Conservation (phyloP, 2,797 vertebrate genomes). For the Oreortyx pictus region DNA sequence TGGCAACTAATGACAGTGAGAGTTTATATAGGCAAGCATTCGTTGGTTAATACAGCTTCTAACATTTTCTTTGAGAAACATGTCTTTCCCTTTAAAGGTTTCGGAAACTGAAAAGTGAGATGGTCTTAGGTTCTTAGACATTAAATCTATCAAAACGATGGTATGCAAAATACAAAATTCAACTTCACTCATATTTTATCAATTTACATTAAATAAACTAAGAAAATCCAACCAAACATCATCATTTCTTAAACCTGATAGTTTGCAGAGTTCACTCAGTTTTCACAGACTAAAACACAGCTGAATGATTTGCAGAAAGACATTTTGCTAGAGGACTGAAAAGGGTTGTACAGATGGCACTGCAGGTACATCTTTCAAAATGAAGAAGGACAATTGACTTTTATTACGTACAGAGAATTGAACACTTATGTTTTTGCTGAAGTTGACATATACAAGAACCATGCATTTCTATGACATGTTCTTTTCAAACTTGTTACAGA, state of each 20-base stretch:
- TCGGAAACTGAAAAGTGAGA: neutral
- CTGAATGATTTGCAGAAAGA: neutral
- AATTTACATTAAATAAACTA: neutral
- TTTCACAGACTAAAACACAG: neutral
- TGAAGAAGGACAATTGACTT: neutral
- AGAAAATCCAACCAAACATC: neutral
- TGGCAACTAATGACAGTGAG: neutral
- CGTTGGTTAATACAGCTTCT: neutral
- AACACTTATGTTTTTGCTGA: neutral
- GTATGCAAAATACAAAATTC: neutral
- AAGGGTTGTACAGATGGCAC: neutral
- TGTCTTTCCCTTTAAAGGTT: neutral
- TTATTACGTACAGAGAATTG: neutral
- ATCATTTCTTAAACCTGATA: neutral
- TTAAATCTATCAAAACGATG: neutral
- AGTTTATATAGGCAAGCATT: neutral
- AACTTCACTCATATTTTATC: neutral
- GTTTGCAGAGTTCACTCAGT: neutral
- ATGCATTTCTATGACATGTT: neutral
- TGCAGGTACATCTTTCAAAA: neutral
- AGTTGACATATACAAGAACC: neutral
- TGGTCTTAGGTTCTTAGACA: neutral
- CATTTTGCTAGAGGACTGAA: accelerated
- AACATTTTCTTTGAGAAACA: neutral
- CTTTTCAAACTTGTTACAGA: neutral